phyloP scores from a whole-genome alignment of 2,888 invertebrate species.

The Pollenia amentaria region DNA sequence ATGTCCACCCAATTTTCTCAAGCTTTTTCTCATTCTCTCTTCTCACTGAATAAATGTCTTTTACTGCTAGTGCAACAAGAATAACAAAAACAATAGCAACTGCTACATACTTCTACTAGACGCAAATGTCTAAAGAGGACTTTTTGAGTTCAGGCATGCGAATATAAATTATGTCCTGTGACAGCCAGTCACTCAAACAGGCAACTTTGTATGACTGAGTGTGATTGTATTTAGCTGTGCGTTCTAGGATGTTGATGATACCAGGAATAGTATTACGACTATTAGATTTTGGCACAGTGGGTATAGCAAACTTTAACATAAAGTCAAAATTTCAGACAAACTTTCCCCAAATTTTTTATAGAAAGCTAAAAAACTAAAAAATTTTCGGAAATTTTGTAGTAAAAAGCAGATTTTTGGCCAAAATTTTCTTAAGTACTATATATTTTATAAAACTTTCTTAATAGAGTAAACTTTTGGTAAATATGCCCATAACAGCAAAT shows the following conservation, averaged over 20 bases:
- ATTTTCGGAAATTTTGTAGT: too few relatives aligned
- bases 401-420: too few relatives aligned
- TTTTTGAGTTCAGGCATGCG: constrained; percentile 74
- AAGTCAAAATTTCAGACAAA: neutral
- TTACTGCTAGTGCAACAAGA: constrained; percentile 33
- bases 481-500: too few relatives aligned
- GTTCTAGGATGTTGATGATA: constrained; percentile 57
- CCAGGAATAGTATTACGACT: constrained; percentile 41
- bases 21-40: constrained; percentile 61
- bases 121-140: constrained; percentile 70
- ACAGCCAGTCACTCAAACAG: constrained; percentile 72
- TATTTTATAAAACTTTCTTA: too few relatives aligned
- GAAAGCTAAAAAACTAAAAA: too few relatives aligned
- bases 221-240: constrained; percentile 37
- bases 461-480: too few relatives aligned
- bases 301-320: too few relatives aligned
- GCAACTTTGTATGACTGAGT: constrained; percentile 56
- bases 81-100: constrained; percentile 32
- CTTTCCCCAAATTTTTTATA: too few relatives aligned
- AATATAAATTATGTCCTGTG: constrained; percentile 77
- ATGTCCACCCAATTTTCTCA: constrained; percentile 72
- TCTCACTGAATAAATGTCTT: constrained; percentile 58
- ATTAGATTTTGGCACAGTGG: constrained; percentile 30
- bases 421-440: too few relatives aligned
- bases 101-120: constrained; percentile 48